These are phyloP conservation scores for Struthio camelus DNA, from an alignment of 2,113 vertebrate species.

Conservation along the genomic window DNA sequence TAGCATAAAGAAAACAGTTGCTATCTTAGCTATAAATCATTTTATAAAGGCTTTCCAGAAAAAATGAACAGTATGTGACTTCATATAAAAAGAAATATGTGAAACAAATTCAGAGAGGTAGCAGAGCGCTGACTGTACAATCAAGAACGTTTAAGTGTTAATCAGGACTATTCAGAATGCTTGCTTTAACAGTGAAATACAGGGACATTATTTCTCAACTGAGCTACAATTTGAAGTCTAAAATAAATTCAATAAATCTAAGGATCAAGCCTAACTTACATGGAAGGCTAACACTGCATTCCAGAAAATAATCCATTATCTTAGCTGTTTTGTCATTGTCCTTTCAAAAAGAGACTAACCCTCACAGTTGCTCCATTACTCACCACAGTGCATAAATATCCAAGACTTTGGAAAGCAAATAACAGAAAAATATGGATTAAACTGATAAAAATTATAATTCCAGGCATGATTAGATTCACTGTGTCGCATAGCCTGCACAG, in stretches of 20 bases:
- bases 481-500: slow-evolving; percentile 73
- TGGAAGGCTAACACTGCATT: slow-evolving; percentile 47
- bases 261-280: slow-evolving; percentile 38
- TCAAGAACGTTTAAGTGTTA: neutral
- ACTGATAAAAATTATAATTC: slow-evolving; percentile 78
- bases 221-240: neutral
- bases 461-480: slow-evolving; percentile 79
- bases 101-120: neutral
- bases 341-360: slow-evolving; percentile 17
- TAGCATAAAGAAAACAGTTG: neutral
- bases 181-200: neutral
- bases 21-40: neutral
- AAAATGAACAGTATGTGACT: neutral
- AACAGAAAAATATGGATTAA: slow-evolving; percentile 78
- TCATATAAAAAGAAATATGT: neutral
- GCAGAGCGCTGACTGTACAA: neutral
- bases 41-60: neutral
- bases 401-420: slow-evolving; percentile 68
- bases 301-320: slow-evolving; percentile 70
- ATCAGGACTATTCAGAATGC: neutral
- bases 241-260: slow-evolving; percentile 53
- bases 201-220: neutral
- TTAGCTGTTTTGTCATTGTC: slow-evolving; percentile 59
- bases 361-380: slow-evolving; percentile 67
- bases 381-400: slow-evolving; percentile 38